A percentile compares a stretch with the other conserved stretches of the same genome.
These are phyloP conservation scores for Lasioglossum baleicum DNA, from an alignment of 1,140 invertebrate genomes.

Conservation along the genomic window DNA sequence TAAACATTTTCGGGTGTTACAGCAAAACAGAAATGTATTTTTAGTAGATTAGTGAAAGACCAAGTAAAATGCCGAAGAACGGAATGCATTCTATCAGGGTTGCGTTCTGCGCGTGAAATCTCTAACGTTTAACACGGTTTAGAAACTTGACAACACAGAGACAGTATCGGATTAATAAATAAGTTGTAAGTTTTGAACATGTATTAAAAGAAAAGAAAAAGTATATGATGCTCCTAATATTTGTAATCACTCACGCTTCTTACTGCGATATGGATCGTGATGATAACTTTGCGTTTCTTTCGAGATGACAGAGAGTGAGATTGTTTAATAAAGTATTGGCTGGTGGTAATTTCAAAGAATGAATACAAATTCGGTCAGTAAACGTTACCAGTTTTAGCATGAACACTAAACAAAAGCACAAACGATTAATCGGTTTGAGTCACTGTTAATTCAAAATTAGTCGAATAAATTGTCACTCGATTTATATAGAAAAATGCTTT, in stretches of 20 bases:
- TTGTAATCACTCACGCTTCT: conserved; percentile 13
- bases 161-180: not conserved
- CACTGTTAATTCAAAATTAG: conserved; percentile 70
- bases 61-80: conserved; percentile 16
- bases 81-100: conserved; percentile 17
- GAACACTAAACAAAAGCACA: conserved; percentile 69
- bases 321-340: conserved; percentile 74
- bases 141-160: conserved; percentile 1
- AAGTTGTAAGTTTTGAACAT: not conserved
- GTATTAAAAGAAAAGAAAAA: not conserved
- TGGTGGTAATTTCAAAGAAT: conserved; percentile 72
- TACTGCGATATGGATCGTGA: conserved; percentile 3
- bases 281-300: not conserved
- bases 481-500: conserved; percentile 71
- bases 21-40: conserved; percentile 18
- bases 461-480: conserved; percentile 67
- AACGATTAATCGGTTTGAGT: conserved; percentile 65
- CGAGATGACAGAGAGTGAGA: conserved; percentile 50
- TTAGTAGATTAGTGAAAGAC: conserved; percentile 46
- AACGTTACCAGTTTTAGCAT: conserved; percentile 53
- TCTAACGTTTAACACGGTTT: not conserved
- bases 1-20: not conserved
- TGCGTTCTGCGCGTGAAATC: not conserved
- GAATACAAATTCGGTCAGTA: conserved; percentile 51
- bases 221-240: conserved; percentile 18